Percentiles rank a stretch among this genome's conserved stretches.
Conservation (phyloP, 2,113 vertebrate genomes). For the Coptodon rendalli region DNA sequence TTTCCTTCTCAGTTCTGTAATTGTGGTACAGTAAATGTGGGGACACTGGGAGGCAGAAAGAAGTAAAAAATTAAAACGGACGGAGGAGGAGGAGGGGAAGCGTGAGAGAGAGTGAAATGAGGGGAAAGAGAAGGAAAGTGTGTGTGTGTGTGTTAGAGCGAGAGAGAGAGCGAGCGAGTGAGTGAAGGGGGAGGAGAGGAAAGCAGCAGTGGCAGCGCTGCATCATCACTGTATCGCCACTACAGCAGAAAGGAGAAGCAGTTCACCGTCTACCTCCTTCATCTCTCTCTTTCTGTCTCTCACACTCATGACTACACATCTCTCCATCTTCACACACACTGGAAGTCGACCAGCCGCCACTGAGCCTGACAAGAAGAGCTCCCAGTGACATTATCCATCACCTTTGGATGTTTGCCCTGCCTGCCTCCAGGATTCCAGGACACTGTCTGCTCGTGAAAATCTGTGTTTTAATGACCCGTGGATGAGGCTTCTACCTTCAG, state of each 20-base stretch:
- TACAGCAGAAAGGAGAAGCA: constrained; percentile 31
- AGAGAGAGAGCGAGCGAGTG: not conserved
- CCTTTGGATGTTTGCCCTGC: not conserved
- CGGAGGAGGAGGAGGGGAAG: not conserved
- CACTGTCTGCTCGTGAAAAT: not conserved
- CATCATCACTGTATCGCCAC: constrained; percentile 31
- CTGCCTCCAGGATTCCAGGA: not conserved
- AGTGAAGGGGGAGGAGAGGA: constrained; percentile 25
- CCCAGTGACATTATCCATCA: constrained; percentile 1
- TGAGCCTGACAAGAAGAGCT: not conserved
- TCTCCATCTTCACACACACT: not conserved
- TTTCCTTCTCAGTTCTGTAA: not conserved
- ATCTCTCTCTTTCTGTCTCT: not conserved
- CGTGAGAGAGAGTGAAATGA: not conserved
- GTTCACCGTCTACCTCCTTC: constrained; percentile 2
- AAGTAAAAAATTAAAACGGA: not conserved
- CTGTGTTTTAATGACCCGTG: rapidly evolving
- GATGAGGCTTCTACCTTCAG: not conserved
- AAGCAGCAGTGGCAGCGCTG: constrained; percentile 26
- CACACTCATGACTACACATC: not conserved
- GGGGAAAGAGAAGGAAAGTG: not conserved
- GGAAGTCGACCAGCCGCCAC: not conserved
- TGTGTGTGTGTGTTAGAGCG: not conserved
- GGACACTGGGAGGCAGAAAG: not conserved
- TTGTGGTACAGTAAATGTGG: not conserved